Percentiles rank a stretch among this genome's conserved stretches.
Conservation (phyloP, 2,797 vertebrate genomes). For the Knipowitschia caucasica region DNA sequence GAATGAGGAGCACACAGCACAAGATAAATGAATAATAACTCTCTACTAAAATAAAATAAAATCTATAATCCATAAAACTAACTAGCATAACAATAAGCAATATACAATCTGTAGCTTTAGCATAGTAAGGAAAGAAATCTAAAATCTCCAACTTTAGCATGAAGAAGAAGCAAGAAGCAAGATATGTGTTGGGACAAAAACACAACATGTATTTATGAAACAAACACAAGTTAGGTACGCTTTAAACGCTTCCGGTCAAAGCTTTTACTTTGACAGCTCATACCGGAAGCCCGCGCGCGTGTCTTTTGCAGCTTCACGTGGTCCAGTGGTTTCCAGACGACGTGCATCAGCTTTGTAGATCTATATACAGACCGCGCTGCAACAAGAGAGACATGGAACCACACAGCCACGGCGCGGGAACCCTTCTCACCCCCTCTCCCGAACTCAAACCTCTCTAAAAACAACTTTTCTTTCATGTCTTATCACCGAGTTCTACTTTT, state of each 20-base stretch:
- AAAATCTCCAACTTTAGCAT: too few species aligned
- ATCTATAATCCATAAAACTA: too few species aligned
- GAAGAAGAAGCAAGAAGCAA: too few species aligned
- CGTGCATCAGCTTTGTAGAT: slow-evolving; percentile 43
- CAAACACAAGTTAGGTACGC: background rate
- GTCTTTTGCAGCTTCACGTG: background rate
- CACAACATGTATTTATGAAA: too few species aligned
- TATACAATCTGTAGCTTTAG: too few species aligned
- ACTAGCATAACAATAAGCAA: too few species aligned
- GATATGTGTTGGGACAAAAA: too few species aligned
- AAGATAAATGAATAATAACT: too few species aligned
- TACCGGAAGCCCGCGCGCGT: slow-evolving; percentile 27
- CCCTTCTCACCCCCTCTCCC: slow-evolving; percentile 34
- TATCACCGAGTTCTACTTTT: background rate
- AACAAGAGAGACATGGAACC: slow-evolving; percentile 66
- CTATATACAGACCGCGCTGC: slow-evolving; percentile 47
- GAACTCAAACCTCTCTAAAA: slow-evolving; percentile 5
- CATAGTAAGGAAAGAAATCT: too few species aligned
- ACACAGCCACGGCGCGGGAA: slow-evolving; percentile 53
- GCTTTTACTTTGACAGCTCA: slow-evolving; percentile 40
- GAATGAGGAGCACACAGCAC: too few species aligned
- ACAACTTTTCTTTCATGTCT: background rate
- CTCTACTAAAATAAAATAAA: too few species aligned
- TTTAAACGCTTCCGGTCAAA: background rate
- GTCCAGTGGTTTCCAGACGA: slow-evolving; percentile 17